Base-by-base conservation (phyloP, 2,888 invertebrate genomes). In the Heliconius cydno region DNA sequence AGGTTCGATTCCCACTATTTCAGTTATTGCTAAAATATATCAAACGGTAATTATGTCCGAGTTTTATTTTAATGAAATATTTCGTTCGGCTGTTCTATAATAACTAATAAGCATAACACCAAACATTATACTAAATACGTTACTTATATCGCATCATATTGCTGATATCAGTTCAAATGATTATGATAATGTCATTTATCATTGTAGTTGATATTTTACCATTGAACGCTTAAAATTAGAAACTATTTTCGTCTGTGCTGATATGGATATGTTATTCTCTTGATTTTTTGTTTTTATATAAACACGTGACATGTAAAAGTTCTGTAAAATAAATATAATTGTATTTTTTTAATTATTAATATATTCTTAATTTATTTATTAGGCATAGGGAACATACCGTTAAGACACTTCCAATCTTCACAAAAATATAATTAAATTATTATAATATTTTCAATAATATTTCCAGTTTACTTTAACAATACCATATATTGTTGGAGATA, bases 221-320 rank as follows among this genome's bases (percentile, higher is more conserved):
- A 46, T 9, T 25, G 41, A 28, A 15, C 25, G 41, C 25, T 41
- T 46, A 46, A 46, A 70, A 70, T 70, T 70, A 70, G 41, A 70
- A 15, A 25, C 1, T 41, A 46, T 41, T 46, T 25, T 46, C 25
- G 19, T 41, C 6, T 70, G 25, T 22, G 3, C 19, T 22, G 34
- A 34, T 66, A 66, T 66, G 28, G 30, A 30, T n/a, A n/a, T n/a
- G n/a, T 30, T 19, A 19, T 4, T 67, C 15, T n/a, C 10, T 19
- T 57, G 3, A 10, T 65, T 28, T 65, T 28, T 65, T 65, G 63
- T 63, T 25, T 57, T 52, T 19, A 52, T 52, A 19, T 0, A 6
- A 2, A 52, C 6, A 52, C 34, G 0, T 0, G 0, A 19, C 19
- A 52, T 52, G 0, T 7, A 7, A n/a, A n/a, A 60, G 3, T n/a